A percentile compares a stretch with the other conserved stretches of the same genome.
Evolutionary conservation across 2,797 vertebrate species (phyloP).

Genomic region (Syngnathus rostellatus): DNA sequence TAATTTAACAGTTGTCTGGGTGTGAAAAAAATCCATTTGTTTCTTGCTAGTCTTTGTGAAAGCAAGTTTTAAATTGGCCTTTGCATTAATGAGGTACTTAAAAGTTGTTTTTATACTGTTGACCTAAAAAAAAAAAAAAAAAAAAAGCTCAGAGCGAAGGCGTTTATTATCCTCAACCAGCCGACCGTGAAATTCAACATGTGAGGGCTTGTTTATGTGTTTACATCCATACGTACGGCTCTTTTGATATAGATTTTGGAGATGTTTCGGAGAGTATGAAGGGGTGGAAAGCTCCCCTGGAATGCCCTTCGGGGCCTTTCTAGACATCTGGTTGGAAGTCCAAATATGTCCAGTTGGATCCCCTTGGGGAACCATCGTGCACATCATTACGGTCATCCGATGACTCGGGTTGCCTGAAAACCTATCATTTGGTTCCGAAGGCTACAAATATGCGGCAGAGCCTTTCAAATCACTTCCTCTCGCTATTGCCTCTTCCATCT

Average conservation of each 20-base stretch:
- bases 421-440: conserved; percentile 49
- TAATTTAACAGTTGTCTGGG: conserved; percentile 45
- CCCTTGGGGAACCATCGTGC: conserved; percentile 32
- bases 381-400: conserved; percentile 44
- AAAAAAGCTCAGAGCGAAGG: conserved; percentile 25
- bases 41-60: conserved; percentile 22
- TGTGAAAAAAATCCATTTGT: conserved; percentile 27
- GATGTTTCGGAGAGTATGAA: conserved; percentile 16
- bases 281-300: conserved; percentile 19
- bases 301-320: conserved; percentile 21
- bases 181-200: conserved; percentile 50
- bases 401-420: conserved; percentile 46
- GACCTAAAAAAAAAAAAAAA: conserved; percentile 36
- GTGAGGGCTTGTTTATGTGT: conserved; percentile 17
- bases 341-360: conserved; percentile 42
- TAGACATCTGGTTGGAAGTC: conserved; percentile 51
- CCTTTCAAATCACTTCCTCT: conserved; percentile 54
- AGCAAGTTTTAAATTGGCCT: conserved; percentile 39
- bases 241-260: conserved; percentile 25
- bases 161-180: conserved; percentile 47
- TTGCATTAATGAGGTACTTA: conserved; percentile 58
- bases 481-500: conserved; percentile 47
- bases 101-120: conserved; percentile 55
- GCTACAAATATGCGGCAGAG: conserved; percentile 55
- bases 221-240: background rate